These are phyloP conservation scores for Bilobella aurantiaca DNA, from an alignment of 1,140 invertebrate species.

Conservation along the genomic window DNA sequence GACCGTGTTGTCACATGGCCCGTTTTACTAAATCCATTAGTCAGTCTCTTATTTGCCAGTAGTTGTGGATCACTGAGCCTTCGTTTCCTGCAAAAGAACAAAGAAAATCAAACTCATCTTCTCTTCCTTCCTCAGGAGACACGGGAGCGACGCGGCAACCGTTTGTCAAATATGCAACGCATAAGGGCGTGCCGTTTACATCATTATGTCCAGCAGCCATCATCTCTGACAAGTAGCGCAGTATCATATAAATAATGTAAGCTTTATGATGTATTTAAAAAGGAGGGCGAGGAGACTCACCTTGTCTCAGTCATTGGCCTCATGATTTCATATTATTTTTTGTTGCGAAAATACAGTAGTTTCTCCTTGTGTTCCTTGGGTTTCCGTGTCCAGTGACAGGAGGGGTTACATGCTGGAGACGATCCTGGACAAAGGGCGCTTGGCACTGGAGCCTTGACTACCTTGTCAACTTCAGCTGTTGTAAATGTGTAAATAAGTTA, in stretches of 20 bases:
- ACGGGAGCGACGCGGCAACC: conserved; percentile 3
- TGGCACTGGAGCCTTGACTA: too few relatives aligned
- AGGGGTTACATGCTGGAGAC: too few relatives aligned
- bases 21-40: conserved; percentile 21
- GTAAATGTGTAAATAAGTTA: too few relatives aligned
- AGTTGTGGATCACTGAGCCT: conserved; percentile 19
- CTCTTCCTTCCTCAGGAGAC: background rate
- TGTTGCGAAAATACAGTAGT: conserved; percentile 6
- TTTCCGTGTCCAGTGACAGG: too few relatives aligned
- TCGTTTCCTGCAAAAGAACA: conserved; percentile 19
- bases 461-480: too few relatives aligned
- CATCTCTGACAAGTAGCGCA: too few relatives aligned
- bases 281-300: background rate
- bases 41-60: conserved; percentile 23
- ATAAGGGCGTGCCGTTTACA: too few relatives aligned
- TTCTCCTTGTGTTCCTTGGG: background rate
- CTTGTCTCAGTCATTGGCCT: conserved; percentile 22
- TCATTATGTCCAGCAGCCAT: too few relatives aligned
- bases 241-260: too few relatives aligned
- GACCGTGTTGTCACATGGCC: conserved; percentile 25
- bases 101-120: conserved; percentile 1
- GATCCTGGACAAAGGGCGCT: too few relatives aligned
- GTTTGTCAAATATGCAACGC: too few relatives aligned
- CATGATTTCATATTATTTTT: conserved; percentile 12
- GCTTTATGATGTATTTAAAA: too few relatives aligned